Evolutionary conservation across 2,888 invertebrate species (phyloP), one percentile per base, ranked within the genome.

Genomic region (Falcaria lacertinaria): DNA sequence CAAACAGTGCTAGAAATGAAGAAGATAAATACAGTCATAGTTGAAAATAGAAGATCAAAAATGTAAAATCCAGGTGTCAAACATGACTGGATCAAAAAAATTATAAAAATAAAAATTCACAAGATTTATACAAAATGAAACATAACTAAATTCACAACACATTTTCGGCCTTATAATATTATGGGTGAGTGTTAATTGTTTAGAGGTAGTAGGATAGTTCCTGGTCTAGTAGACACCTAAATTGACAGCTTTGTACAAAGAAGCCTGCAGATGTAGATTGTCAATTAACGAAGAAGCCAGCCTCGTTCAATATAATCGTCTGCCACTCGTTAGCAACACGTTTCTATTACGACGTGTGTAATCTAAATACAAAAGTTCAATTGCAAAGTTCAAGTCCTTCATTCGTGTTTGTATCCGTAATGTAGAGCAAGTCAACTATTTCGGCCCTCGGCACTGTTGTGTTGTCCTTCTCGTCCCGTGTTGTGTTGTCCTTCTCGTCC

Each of bases 161-260:
- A 35, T 39, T 47, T 53, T 45, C 25, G 34, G 40, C 49, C 41
- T 48, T 41, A 49, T 55, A 56, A 64, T 73, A 83, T 58, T 72
- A 85, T 85, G 85, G 83, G 84, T 82, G 61, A 78, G 83, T 73
- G 44, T 47, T 44, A 34, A 17, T 38, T 32, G n/a, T 7, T 34
- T 32, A 11, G 11, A n/a, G 42, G 37, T 39, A 34, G 16, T n/a
- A 38, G n/a, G 15, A 37, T 42, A 41, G 39, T 42, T 44, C 43
- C 25, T 34, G 45, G 37, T 33, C 15, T 47, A 47, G 57, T 70
- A 63, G 61, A 59, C 60, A 57, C 63, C 54, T 56, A 56, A 56
- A 67, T 68, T 73, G 69, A 80, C 80, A 82, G 81, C 80, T 83
- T 82, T 81, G 81, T 81, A 82, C 82, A 83, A 82, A 81, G 64